Evolutionary conservation across 2,888 invertebrate species (phyloP), one percentile per base, ranked within the genome.

Genomic region (Pheosia tremula): DNA sequence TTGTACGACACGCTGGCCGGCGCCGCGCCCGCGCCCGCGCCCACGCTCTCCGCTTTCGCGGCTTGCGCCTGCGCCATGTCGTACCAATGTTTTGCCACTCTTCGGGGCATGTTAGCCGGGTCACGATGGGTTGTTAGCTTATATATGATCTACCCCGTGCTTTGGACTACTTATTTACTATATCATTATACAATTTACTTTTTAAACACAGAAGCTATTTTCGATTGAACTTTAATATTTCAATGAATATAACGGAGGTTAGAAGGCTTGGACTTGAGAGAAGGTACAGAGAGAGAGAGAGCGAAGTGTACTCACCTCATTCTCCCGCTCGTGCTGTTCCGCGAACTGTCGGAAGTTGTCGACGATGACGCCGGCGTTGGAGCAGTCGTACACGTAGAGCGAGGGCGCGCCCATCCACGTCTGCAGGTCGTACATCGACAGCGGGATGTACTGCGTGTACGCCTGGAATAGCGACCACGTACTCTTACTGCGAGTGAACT

Each of bases 371-470:
- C 99, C 99, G 11, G 99, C 99, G 94, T 98, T 99, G 61, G 99
- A 98, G 93, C 99, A 99, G 91, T 99, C 99, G 90, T 99, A 99
- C 37, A 99, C 99, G 92, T 99, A 99, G 69, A 99, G 98, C 59
- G 99, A 99, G 0, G 99, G 99, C 62, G 98, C 97, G 61, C 99
- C 99, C 99, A 99, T 99, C 99, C 99, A 99, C 56, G 97, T 97
- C 94, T 99, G 99, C 64, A 99, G 95, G 94, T 99, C 99, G 90
- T 98, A 99, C 74, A 99, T 97, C 60, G 99, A 99, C 81, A 99
- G 94, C 56, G 99, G 99, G 91, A 99, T 99, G 94, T 99, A 99
- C 93, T 99, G 99, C 4, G 99, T 99, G 89, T 98, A 99, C 47
- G 96, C 97, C 96, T 98, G 93, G 4, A 11, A 1, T 41, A 52